Base-by-base conservation (phyloP, 2,113 vertebrate genomes). In the Ctenomys sociabilis region DNA sequence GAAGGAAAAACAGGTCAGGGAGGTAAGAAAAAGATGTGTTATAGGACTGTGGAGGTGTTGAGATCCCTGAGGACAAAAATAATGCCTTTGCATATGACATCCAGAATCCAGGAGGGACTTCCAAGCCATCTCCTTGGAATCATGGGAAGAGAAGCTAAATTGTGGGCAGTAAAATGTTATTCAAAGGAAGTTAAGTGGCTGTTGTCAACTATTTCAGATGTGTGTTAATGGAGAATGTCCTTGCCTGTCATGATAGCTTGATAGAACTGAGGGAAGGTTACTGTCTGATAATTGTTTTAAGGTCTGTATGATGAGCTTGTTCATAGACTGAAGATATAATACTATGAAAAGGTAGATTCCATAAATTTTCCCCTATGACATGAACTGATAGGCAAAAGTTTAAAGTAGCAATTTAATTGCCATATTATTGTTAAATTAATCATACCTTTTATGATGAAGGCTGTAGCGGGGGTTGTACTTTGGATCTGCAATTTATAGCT, bases 281-380 rank as follows among this genome's bases (percentile, higher is more conserved):
- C 26, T 83, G 87, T 83, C 87, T 81, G 45, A 3, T 64, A 45
- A 14, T 21, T 78, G 82, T 80, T 75, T 68, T 57, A 57, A 82
- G 35, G 63, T 84, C 22, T 82, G 1, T 70, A 28, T 54, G 64
- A 61, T 89, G 64, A 45, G 7, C 7, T 89, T 81, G 75, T 72
- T 93, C 72, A 16, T 94, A 52, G 52, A 35, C 8, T 37, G 64
- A 81, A n/a, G 68, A 32, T 88, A 64, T 88, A 95, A 84, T 93
- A 88, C 10, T 82, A 1, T 24, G 35, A 45, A 54, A 12, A 91
- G 37, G 52, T 85, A 75, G 73, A 57, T 82, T 70, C 9, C 16
- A 5, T 81, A 37, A 54, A 73, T 85, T 92, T 40, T 96, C 92
- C 61, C 72, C 45, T 16, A 70, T 77, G 57, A 43, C 21, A 63